phyloP scores from a whole-genome alignment of 2,888 invertebrate genomes.

The Agonopterix heracliana region DNA sequence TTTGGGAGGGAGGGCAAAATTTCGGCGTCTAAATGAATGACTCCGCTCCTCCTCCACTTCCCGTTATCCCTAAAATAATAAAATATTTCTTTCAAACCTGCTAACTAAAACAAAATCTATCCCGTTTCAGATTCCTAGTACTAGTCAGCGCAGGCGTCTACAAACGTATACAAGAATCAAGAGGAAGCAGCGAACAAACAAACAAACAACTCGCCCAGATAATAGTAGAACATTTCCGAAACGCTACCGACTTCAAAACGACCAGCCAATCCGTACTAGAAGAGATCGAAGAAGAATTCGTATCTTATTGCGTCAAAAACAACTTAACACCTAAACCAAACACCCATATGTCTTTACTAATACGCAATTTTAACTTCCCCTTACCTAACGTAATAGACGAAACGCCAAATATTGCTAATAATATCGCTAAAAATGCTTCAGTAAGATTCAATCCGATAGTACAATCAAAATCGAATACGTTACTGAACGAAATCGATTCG shows the following conservation, averaged over 20 bases:
- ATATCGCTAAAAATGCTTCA: slow-evolving; percentile 61
- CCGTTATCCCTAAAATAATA: no score
- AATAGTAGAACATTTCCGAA: slow-evolving; percentile 88
- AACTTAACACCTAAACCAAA: slow-evolving; percentile 77
- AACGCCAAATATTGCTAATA: slow-evolving; percentile 24
- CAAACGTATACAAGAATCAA: slow-evolving; percentile 87
- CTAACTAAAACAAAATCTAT: neutral
- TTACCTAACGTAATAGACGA: slow-evolving; percentile 75
- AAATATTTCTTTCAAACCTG: no score
- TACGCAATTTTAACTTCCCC: slow-evolving; percentile 90
- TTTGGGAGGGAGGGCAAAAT: no score
- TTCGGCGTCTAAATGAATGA: no score
- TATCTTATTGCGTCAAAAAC: slow-evolving; percentile 81
- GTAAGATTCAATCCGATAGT: slow-evolving; percentile 80
- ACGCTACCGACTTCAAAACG: slow-evolving; percentile 85
- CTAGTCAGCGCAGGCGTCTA: slow-evolving; percentile 91
- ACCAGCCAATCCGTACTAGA: slow-evolving; percentile 92
- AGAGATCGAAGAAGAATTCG: slow-evolving; percentile 88
- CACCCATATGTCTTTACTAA: slow-evolving; percentile 89
- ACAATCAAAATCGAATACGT: slow-evolving; percentile 66
- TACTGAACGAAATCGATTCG: slow-evolving; percentile 60
- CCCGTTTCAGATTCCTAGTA: slow-evolving; percentile 80
- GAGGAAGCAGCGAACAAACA: slow-evolving; percentile 82
- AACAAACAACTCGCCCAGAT: slow-evolving; percentile 88
- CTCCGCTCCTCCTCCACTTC: no score